phyloP scores from a whole-genome alignment of 2,797 vertebrate species.

The Natrix natrix region DNA sequence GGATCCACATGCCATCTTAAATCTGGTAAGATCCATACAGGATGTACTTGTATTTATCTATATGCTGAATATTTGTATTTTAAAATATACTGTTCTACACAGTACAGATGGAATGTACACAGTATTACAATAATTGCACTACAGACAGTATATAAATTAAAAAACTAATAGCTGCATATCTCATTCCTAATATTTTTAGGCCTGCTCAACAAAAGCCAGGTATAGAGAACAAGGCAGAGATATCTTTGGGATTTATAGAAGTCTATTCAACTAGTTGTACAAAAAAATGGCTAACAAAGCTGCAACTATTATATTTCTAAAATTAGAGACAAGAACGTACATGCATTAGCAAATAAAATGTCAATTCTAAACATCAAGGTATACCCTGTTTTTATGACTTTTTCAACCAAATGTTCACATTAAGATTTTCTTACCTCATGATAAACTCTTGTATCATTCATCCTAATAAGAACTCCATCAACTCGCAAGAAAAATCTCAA shows the following conservation, averaged over 20 bases:
- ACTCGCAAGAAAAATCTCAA: slow-evolving; percentile 93
- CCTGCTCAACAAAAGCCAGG: not conserved
- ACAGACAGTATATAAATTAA: not conserved
- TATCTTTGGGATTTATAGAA: not conserved
- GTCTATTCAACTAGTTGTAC: not conserved
- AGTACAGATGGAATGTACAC: not conserved
- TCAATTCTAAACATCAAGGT: not conserved
- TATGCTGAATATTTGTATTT: not conserved
- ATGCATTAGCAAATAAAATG: not conserved
- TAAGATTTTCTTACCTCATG: slow-evolving; percentile 78
- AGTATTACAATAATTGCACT: not conserved
- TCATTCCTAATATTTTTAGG: not conserved
- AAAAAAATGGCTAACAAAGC: not conserved
- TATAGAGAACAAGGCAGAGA: not conserved
- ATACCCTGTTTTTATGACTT: not conserved
- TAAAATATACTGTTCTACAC: not conserved
- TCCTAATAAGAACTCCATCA: slow-evolving; percentile 92
- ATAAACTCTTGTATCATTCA: slow-evolving; percentile 92
- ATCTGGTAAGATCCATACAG: not conserved
- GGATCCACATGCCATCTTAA: not conserved
- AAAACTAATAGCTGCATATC: not conserved
- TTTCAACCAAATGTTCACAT: not conserved
- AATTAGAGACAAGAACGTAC: not conserved
- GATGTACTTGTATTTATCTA: not conserved
- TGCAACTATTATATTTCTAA: not conserved